Percentiles rank a stretch among this genome's conserved stretches.
Conservation (phyloP, 92 coral and sea anemone species). For the Zoanthus gigantus region DNA sequence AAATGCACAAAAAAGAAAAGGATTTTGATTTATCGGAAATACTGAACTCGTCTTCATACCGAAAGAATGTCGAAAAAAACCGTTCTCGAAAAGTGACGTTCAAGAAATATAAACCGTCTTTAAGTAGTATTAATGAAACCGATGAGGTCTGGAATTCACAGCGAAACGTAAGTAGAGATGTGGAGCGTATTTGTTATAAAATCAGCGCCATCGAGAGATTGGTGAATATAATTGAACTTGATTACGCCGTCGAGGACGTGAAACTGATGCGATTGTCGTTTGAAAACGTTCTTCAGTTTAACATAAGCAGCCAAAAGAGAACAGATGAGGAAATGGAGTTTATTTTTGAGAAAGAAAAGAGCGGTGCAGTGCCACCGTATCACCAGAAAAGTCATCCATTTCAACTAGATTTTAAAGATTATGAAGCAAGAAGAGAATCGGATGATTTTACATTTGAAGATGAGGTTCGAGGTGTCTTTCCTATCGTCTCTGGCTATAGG, state of each 20-base stretch:
- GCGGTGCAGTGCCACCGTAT: neutral
- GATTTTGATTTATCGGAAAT: conserved; percentile 8
- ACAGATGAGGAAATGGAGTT: neutral
- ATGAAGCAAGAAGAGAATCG: neutral
- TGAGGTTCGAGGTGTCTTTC: conserved; percentile 27
- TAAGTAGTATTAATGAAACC: conserved; percentile 17
- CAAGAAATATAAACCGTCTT: conserved; percentile 3
- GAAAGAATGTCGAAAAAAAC: neutral
- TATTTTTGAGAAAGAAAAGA: neutral
- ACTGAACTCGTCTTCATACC: neutral
- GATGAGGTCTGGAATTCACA: neutral
- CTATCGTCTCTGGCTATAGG: neutral
- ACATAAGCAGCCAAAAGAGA: neutral
- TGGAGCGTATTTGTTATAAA: conserved; percentile 12
- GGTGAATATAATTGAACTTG: conserved; percentile 11
- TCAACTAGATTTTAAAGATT: neutral
- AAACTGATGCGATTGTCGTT: conserved; percentile 3
- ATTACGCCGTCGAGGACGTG: conserved; percentile 19
- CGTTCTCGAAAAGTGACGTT: neutral
- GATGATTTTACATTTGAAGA: conserved; percentile 26
- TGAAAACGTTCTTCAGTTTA: neutral
- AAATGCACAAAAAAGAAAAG: conserved; percentile 8
- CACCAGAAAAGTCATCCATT: neutral
- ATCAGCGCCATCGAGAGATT: conserved; percentile 2
- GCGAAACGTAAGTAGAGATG: neutral